These are phyloP conservation scores for Agapornis roseicollis DNA, from an alignment of 2,113 vertebrate genomes.

Conservation along the genomic window DNA sequence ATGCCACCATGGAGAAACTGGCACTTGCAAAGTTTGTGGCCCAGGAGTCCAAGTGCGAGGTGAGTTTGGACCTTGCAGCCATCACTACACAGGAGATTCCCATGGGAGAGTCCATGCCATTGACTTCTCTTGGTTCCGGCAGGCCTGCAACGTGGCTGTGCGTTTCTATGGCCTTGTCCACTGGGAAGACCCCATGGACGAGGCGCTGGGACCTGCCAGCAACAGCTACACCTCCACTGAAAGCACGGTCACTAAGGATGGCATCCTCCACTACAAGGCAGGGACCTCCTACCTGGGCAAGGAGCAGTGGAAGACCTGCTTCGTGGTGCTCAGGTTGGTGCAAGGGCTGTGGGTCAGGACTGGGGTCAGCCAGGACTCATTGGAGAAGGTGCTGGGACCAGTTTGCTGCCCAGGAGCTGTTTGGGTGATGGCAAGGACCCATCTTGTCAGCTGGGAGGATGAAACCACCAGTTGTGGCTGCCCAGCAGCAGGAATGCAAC, in stretches of 20 bases:
- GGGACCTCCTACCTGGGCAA: constrained; percentile 93
- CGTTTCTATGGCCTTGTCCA: constrained; percentile 91
- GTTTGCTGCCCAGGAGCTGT: background rate
- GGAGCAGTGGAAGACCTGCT: constrained; percentile 94
- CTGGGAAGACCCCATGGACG: constrained; percentile 95
- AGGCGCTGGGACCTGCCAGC: constrained; percentile 66
- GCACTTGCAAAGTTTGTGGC: constrained; percentile 93
- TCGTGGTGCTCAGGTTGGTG: constrained; percentile 89
- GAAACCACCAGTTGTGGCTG: background rate
- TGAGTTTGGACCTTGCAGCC: background rate
- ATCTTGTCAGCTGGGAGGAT: background rate
- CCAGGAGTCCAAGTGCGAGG: constrained; percentile 93
- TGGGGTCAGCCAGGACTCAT: background rate
- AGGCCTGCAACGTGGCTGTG: constrained; percentile 84
- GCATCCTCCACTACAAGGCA: constrained; percentile 85
- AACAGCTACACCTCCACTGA: constrained; percentile 36
- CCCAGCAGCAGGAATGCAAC: background rate
- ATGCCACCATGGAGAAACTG: constrained; percentile 97
- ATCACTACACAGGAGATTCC: accelerated
- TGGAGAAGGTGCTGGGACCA: background rate
- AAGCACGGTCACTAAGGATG: constrained; percentile 82
- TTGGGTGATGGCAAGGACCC: background rate
- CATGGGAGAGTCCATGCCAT: accelerated
- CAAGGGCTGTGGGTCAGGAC: background rate
- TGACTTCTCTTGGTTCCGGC: background rate